Conservation (phyloP, 2,888 invertebrate species). For the Bhutanitis thaidina region DNA sequence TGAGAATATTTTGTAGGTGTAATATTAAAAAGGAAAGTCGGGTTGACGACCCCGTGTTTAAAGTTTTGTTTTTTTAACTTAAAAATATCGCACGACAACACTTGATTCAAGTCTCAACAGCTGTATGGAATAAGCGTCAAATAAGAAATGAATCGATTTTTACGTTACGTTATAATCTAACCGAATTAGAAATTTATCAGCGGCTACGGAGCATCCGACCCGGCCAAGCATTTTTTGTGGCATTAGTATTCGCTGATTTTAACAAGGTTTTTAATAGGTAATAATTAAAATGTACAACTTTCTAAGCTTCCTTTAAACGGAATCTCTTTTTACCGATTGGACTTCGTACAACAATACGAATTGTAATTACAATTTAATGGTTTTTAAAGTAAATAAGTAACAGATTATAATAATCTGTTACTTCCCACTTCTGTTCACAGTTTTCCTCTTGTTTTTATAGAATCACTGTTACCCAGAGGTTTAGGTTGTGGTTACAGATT, state of each 20-base stretch:
- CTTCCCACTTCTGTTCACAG: too few species aligned
- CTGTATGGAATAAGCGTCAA: conserved; percentile 31
- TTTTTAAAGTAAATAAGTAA: too few species aligned
- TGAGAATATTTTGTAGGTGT: conserved; percentile 39
- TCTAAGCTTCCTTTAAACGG: conserved; percentile 35
- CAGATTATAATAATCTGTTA: too few species aligned
- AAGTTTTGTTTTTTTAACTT: conserved; percentile 49
- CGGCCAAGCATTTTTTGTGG: conserved; percentile 34
- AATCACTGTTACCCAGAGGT: too few species aligned
- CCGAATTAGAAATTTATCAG: conserved; percentile 39
- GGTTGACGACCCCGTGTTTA: conserved; percentile 59
- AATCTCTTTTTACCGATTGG: too few species aligned
- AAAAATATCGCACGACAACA: conserved; percentile 44
- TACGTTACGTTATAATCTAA: conserved; percentile 28
- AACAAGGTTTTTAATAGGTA: too few species aligned
- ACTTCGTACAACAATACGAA: too few species aligned
- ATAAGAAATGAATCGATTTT: conserved; percentile 34
- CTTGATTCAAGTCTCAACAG: conserved; percentile 41
- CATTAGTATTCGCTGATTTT: conserved; percentile 35
- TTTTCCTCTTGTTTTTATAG: too few species aligned
- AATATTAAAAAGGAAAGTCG: conserved; percentile 70
- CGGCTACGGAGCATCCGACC: conserved; percentile 38
- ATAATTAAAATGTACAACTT: conserved; percentile 32
- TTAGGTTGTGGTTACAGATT: too few species aligned
- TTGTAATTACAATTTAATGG: too few species aligned